Percentiles rank a stretch among this genome's conserved stretches.
phyloP scores from a whole-genome alignment of 2,113 vertebrate genomes.

The Anguilla rostrata region DNA sequence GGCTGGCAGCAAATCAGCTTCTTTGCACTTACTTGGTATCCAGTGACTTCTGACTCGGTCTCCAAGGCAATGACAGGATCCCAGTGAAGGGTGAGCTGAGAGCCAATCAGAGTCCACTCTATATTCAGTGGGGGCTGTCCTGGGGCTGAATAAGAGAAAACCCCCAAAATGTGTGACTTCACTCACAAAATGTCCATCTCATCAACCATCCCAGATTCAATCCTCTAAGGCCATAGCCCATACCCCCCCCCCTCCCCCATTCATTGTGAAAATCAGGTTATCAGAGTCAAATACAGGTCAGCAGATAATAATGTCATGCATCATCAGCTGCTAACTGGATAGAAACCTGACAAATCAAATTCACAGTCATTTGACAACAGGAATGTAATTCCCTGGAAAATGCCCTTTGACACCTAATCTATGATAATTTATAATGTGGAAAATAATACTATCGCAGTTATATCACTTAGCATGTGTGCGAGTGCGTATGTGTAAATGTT shows the following conservation, averaged over 20 bases:
- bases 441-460: not conserved
- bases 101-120: slow-evolving; percentile 87
- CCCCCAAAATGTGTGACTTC: not conserved
- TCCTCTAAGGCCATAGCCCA: not conserved
- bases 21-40: slow-evolving; percentile 83
- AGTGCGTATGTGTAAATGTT: not conserved
- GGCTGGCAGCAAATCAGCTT: not conserved
- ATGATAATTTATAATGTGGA: not conserved
- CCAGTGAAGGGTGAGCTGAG: slow-evolving; percentile 85
- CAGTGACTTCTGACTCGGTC: slow-evolving; percentile 89
- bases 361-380: not conserved
- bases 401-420: not conserved
- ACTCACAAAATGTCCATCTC: not conserved
- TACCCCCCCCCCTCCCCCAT: not conserved
- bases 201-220: not conserved
- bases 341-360: not conserved
- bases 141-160: slow-evolving; percentile 72
- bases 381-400: not conserved
- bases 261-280: slow-evolving; percentile 1
- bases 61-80: slow-evolving; percentile 88
- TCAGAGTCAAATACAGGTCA: slow-evolving; percentile 3
- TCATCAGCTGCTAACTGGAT: not conserved
- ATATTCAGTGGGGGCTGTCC: slow-evolving; percentile 86
- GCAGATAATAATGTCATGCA: not conserved
- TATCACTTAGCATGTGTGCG: not conserved